Evolutionary conservation across 2,888 invertebrate species (phyloP), one percentile per base, ranked within the genome.

Genomic region (Euzophera pinguis): DNA sequence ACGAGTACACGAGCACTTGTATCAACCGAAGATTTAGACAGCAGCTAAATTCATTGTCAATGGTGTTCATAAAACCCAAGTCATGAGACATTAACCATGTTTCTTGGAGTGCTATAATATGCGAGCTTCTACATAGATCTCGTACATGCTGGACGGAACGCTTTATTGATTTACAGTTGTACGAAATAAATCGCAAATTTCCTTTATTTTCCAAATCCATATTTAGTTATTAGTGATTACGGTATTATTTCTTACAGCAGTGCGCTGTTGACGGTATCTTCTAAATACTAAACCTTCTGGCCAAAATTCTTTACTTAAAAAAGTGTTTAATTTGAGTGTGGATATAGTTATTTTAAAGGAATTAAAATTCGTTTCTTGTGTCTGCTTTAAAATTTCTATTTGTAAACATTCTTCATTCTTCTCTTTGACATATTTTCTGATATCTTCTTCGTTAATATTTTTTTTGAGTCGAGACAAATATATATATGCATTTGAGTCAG

Each of bases 1-100:
- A 14, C 14, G 10, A 47, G 32, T 35, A 47, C 47, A 3, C 29
- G 12, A 2, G 34, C 7, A 8, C 29, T 29, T 16, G 47, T 34
- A 13, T 47, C 35, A 6, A 47, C 35, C 13, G 47, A 7, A 1
- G 47, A 47, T 12, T 14, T 34, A 13, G 47, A 14, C 1, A 32
- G 9, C 32, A 50, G 17, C 32, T 42, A 42, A 50, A 50, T 9
- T 50, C 50, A 14, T 41, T 34, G 35, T 50, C 42, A 34, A 50
- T 50, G 16, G 16, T 32, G n/a, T 41, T 29, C 34, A 50, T 34
- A 32, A 50, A 50, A 32, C 12, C 35, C n/a, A 41, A 8, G 16
- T 41, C 42, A 16, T 50, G 42, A 2, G 50, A 42, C 41, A 50
- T 32, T 1, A 50, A 34, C 41, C 42, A 50, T 1, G 34, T 34